Base-by-base conservation (phyloP, 1,140 invertebrate species). In the Eriosoma lanigerum region DNA sequence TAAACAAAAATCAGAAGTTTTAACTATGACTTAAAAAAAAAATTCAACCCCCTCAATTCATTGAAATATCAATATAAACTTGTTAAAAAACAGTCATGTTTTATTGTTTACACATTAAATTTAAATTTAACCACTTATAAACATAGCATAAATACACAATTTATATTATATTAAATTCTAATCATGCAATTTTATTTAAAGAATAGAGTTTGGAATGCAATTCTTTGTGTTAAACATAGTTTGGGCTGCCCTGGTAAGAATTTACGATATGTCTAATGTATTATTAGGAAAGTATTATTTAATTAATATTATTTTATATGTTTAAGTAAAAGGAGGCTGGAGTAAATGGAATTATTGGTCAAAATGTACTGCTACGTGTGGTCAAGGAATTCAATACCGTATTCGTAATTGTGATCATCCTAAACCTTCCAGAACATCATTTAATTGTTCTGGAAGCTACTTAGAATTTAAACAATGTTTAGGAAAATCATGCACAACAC, bases 391-490 rank as follows among this genome's bases (percentile, higher is more conserved):
- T n/a, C 56, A 78, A 32, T 78, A 78, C 26, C 75, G 75, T 29
- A 29, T 78, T 19, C 75, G 75, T 29, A 19, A 26, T 26, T 78
- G 75, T n/a, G 38, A 62, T 46, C 54, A 44, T 26, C 75, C 75
- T 12, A 62, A 1, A 19, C 54, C 54, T 29, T 78, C 75, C 12
- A 78, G 38, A 48, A 26, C 38, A 5, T 78, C 75, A 1, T 21
- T 78, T 9, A 48, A 78, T 17, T 78, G 75, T 46, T 38, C 75
- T 4, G 75, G 56, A 26, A 29, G 48, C 21, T 48, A 32, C 3
- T 26, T 78, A n/a, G 75, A 78, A 78, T 78, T 60, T 24, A 78
- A 78, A 78, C 48, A 62, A n/a, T 78, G 75, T 78, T 48, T 17
- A 4, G 75, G 75, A 12, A 38, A 60, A 46, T 60, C 38, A 13